Evolutionary conservation across 1,140 invertebrate species (phyloP), one percentile per base, ranked within the genome.

Genomic region (Drosophila ambigua): DNA sequence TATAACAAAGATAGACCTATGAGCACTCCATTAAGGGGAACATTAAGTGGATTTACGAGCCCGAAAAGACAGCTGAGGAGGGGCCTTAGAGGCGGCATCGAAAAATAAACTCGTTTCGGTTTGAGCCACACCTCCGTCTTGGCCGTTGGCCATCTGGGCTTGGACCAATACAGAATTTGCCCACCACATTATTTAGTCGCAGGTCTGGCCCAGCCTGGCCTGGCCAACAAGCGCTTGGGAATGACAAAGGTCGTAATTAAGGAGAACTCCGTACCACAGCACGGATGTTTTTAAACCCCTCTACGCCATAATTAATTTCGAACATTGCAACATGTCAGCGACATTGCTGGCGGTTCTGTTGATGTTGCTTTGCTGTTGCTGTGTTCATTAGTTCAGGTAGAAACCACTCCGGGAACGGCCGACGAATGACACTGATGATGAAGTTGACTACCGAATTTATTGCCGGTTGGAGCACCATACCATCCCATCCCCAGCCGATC

Each of bases 11-110:
- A 73, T 52, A 60, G 54, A 61, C 61, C 43, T 55, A 72, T 63
- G 62, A 72, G 69, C 72, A 80, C 78, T 78, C 75, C 82, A 87
- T 85, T 85, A 64, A 71, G 71, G 75, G 24, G 71, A 72, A 78
- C 82, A 52, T 87, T 76, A 73, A 88, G 67, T 88, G 66, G 82
- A 87, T 87, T 87, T 87, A 87, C 63, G 82, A 52, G 60, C 24
- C 13, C 41, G n/a, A 45, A 48, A 72, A 75, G 50, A 53, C 44
- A 52, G 49, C 63, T 49, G 66, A 67, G 35, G 66, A 67, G 35
- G 31, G 71, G 65, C 54, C 11, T 16, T 57, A 50, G 24, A 43
- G 41, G 58, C 54, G 64, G 48, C 35, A 48, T 23, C 28, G 55
- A 75, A 55, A 71, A 64, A 74, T 50, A 87, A 87, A 87, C 82